Percentiles rank a stretch among this genome's conserved stretches.
Evolutionary conservation across 2,888 invertebrate species (phyloP).

Genomic region (Drosophila longiperda): DNA sequence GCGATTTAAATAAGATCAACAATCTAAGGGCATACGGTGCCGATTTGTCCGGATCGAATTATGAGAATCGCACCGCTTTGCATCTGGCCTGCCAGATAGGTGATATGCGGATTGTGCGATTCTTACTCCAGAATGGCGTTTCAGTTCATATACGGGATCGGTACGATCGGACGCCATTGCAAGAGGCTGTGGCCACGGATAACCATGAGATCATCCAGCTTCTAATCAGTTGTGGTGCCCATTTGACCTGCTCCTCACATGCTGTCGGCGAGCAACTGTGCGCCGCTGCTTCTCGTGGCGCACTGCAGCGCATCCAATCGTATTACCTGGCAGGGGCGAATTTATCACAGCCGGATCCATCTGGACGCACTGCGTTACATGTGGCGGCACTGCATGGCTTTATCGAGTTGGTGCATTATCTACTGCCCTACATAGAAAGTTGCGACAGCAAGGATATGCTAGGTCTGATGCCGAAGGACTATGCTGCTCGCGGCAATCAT

Average conservation of each 20-base stretch:
- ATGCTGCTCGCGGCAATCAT: conserved; percentile 84
- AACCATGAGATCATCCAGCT: conserved; percentile 88
- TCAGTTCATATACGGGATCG: conserved; percentile 92
- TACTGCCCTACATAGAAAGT: conserved; percentile 86
- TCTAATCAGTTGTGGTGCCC: conserved; percentile 91
- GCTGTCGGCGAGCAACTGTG: conserved; percentile 89
- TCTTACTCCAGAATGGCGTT: conserved; percentile 91
- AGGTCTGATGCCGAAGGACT: conserved; percentile 87
- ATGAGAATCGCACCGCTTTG: conserved; percentile 91
- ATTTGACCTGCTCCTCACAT: conserved; percentile 87
- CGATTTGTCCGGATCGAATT: conserved; percentile 90
- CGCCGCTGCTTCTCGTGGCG: conserved; percentile 88
- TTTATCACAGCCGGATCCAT: conserved; percentile 87
- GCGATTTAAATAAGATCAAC: conserved; percentile 86
- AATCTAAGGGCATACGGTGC: conserved; percentile 87
- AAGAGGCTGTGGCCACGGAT: conserved; percentile 89
- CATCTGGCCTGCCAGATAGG: conserved; percentile 93
- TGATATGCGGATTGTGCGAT: conserved; percentile 88
- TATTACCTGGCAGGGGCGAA: conserved; percentile 89
- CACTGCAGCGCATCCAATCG: conserved; percentile 87
- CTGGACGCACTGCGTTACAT: conserved; percentile 89
- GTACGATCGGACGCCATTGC: conserved; percentile 89
- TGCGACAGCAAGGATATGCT: conserved; percentile 85
- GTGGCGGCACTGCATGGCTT: conserved; percentile 88
- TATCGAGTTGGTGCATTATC: conserved; percentile 85